Conservation (phyloP, 1,140 invertebrate genomes). For the Streblospio benedicti region DNA sequence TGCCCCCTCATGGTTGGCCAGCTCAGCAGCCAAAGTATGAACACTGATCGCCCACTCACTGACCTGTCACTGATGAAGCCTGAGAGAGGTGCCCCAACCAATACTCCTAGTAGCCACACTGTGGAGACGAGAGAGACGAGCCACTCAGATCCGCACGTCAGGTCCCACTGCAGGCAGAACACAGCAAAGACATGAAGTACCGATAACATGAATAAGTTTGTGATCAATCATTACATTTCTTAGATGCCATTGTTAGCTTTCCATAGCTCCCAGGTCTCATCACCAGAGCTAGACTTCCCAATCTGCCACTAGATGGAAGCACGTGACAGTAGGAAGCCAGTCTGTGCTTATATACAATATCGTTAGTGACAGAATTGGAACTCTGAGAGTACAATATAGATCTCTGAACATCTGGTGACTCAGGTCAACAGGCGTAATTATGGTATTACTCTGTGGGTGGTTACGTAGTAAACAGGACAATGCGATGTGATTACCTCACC, state of each 20-base stretch:
- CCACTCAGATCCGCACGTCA: constrained; percentile 4
- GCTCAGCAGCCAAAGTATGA: no score
- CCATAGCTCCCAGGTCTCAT: no score
- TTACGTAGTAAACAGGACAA: no score
- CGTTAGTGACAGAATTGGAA: not conserved
- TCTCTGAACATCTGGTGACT: not conserved
- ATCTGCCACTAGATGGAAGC: no score
- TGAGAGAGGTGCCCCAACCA: constrained; percentile 3
- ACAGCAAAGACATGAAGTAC: no score
- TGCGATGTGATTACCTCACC: no score
- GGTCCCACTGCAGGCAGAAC: constrained; percentile 9
- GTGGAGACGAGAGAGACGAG: constrained; percentile 5
- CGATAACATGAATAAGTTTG: not conserved
- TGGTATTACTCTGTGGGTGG: not conserved
- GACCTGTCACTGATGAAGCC: constrained; percentile 7
- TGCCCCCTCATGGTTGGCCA: no score
- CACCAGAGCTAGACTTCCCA: no score
- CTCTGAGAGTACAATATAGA: not conserved
- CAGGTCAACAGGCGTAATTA: not conserved
- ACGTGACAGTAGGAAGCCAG: not conserved
- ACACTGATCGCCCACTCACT: no score
- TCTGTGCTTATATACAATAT: not conserved
- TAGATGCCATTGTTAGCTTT: not conserved
- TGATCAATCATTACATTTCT: not conserved
- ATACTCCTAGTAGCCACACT: not conserved